These are phyloP conservation scores for Morpho deidamia DNA, from an alignment of 2,888 invertebrate genomes.

Conservation along the genomic window DNA sequence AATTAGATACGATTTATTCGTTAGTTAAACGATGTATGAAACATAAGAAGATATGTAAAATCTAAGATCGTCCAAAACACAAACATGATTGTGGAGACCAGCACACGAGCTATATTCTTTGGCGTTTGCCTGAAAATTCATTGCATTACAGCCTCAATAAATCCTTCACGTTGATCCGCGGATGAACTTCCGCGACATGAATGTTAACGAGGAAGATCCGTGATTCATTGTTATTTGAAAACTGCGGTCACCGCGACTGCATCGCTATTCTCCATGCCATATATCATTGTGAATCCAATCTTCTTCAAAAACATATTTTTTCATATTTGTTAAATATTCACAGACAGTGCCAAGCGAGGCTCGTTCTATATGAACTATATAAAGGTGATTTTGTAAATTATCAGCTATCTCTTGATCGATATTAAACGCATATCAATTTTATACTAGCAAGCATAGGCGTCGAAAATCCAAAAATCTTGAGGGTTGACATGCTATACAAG, in stretches of 20 bases:
- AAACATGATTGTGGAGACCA: background rate
- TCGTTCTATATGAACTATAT: too few relatives aligned
- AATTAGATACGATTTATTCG: too few relatives aligned
- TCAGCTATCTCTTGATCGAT: too few relatives aligned
- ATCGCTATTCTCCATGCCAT: conserved; percentile 1
- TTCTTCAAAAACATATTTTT: background rate
- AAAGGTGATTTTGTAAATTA: too few relatives aligned
- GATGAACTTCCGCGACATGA: conserved; percentile 10
- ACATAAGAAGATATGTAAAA: conserved; percentile 2
- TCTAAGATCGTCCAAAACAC: conserved; percentile 8
- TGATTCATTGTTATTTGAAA: conserved; percentile 10
- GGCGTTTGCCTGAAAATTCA: conserved; percentile 4
- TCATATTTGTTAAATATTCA: background rate
- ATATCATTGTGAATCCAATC: conserved; percentile 5
- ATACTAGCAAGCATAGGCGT: too few relatives aligned
- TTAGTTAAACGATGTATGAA: too few relatives aligned
- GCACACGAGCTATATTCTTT: background rate
- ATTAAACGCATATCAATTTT: too few relatives aligned
- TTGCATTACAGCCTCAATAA: conserved; percentile 8
- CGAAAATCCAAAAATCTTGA: too few relatives aligned
- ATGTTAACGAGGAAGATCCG: conserved; percentile 12
- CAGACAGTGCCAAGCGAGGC: too few relatives aligned
- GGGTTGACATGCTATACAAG: too few relatives aligned
- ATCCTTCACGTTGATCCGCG: conserved; percentile 12
- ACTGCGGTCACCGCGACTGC: conserved; percentile 7